Percentiles rank a stretch among this genome's conserved stretches.
phyloP scores from a whole-genome alignment of 2,113 vertebrate species.

The Thermophis baileyi region DNA sequence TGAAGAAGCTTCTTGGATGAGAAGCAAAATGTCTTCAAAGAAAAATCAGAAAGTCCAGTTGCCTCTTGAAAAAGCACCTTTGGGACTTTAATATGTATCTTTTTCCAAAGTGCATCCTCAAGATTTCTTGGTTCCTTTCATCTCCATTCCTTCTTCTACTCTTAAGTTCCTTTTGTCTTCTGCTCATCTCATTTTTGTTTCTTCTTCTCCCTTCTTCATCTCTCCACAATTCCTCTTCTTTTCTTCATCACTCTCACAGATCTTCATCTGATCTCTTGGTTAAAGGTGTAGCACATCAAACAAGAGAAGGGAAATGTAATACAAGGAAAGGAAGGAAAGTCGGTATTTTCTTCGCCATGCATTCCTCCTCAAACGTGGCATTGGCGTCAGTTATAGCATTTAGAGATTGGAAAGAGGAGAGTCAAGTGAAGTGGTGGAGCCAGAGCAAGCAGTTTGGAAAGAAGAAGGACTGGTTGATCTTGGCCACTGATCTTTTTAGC shows the following conservation, averaged over 20 bases:
- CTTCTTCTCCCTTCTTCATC: neutral
- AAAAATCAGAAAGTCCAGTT: no score
- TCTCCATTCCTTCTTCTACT: neutral
- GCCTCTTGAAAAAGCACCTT: no score
- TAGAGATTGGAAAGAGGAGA: neutral
- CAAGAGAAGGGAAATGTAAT: neutral
- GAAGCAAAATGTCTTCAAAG: no score
- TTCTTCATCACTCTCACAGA: neutral
- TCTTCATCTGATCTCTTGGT: neutral
- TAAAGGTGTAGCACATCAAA: neutral
- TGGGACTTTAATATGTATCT: neutral
- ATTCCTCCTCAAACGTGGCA: neutral
- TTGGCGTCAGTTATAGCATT: neutral
- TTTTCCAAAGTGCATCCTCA: neutral
- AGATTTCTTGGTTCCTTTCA: neutral
- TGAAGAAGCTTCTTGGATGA: no score
- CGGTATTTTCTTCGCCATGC: neutral
- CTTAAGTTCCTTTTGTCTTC: neutral
- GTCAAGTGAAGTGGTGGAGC: neutral
- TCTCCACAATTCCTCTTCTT: neutral
- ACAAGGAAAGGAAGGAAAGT: neutral
- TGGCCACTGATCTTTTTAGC: neutral
- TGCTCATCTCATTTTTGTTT: neutral
- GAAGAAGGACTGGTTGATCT: neutral
- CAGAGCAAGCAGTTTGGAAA: neutral